Base-by-base conservation (phyloP, 2,888 invertebrate genomes). In the Syrphus vitripennis region DNA sequence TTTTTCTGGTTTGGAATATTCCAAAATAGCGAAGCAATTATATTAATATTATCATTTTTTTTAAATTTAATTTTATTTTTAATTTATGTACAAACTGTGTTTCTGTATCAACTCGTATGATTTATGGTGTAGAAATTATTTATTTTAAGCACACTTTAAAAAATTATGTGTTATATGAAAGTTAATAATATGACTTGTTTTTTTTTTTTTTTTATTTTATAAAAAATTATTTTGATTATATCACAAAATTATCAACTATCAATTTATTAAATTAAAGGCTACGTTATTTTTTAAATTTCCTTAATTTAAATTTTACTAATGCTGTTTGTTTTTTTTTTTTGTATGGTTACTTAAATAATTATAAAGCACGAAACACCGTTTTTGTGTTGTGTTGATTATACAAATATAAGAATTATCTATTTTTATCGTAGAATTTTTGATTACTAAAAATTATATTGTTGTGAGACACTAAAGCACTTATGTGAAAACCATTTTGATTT, bases 381-480 rank as follows among this genome's bases (percentile, higher is more conserved):
- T 59, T 59, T 42, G 1, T 63, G 16, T 29, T 65, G 21, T 83
- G 57, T 57, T 59, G 31, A 53, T 65, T 63, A 75, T 70, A 59
- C 69, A 57, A 86, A 69, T 75, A 65, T 63, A 14, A 14, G 16
- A 29, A 63, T 78, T 80, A 70, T 75, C 31, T 74, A 69, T 65
- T 75, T 75, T 63, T 24, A 69, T 69, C 24, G 69, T 53, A 72
- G 83, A 75, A 61, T 75, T 65, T 78, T 42, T 31, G 50, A 75
- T 76, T 74, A 42, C 12, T 21, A 26, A 26, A 75, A 65, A 45
- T 77, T 69, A 29, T 79, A 55, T 70, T 78, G 45, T 83, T 83
- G 78, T 87, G 86, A 70, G 72, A 83, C 74, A 83, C 83, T 87
- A 87, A 87, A 87, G 87, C 87, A 87, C 87, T 87, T 87, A 79